Evolutionary conservation across 1,140 invertebrate genomes (phyloP).

Genomic region (Danaus melanippus): DNA sequence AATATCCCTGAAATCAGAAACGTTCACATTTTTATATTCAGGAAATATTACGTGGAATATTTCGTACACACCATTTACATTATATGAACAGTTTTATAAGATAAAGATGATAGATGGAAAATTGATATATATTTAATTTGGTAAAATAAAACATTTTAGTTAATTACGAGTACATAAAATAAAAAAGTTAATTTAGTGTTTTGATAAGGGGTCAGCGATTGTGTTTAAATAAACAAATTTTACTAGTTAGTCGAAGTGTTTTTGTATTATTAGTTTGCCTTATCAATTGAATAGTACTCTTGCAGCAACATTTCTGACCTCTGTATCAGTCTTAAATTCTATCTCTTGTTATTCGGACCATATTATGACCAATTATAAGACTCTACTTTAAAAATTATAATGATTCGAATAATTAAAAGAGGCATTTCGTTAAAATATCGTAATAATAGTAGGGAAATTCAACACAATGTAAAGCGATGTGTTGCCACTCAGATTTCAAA

Average conservation of each 20-base stretch:
- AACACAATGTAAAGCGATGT: slow-evolving; percentile 31
- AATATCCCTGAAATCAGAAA: no score
- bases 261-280: slow-evolving; percentile 21
- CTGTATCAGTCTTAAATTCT: slow-evolving; percentile 47
- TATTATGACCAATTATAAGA: slow-evolving; percentile 34
- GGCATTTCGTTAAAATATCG: slow-evolving; percentile 10
- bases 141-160: no score
- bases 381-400: slow-evolving; percentile 26
- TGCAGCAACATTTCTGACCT: slow-evolving; percentile 41
- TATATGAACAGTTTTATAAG: no score
- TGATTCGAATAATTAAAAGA: slow-evolving; percentile 35
- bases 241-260: slow-evolving; percentile 12
- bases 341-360: slow-evolving; percentile 32
- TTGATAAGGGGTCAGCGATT: slow-evolving; percentile 11
- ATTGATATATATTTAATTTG: no score
- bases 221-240: slow-evolving; percentile 10
- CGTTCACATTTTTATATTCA: no score
- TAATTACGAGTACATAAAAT: not conserved
- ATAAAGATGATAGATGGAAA: no score
- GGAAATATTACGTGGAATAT: no score
- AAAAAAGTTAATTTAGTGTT: slow-evolving; percentile 9
- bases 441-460: slow-evolving; percentile 18
- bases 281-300: slow-evolving; percentile 17
- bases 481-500: slow-evolving; percentile 46
- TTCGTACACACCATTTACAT: no score